A percentile compares a stretch with the other conserved stretches of the same genome.
Evolutionary conservation across 1,140 invertebrate genomes (phyloP).

Genomic region (Pemphigus obesinymphae): DNA sequence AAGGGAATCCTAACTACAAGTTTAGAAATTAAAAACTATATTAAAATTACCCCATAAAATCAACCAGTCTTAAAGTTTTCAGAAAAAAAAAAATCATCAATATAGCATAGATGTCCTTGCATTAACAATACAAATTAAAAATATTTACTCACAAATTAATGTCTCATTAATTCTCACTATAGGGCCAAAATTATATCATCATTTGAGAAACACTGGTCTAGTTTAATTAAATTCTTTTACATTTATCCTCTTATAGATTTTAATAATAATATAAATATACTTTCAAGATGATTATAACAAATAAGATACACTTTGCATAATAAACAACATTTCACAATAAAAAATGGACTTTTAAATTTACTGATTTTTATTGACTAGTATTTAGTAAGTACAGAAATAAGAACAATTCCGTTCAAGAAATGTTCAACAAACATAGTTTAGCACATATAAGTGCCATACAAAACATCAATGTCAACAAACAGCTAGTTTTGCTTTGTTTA

Average conservation of each 20-base stretch:
- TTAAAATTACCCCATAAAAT: slow-evolving; percentile 18
- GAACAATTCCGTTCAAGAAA: slow-evolving; percentile 6
- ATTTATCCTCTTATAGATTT: neutral
- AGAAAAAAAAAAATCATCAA: neutral
- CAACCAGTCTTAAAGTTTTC: slow-evolving; percentile 2
- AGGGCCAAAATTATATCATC: neutral
- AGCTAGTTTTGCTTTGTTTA: neutral
- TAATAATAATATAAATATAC: slow-evolving; percentile 11
- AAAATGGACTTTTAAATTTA: neutral
- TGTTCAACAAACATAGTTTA: slow-evolving; percentile 1
- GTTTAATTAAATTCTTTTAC: slow-evolving; percentile 9
- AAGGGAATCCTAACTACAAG: too few relatives aligned
- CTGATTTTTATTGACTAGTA: slow-evolving; percentile 23
- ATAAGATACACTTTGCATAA: neutral
- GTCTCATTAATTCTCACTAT: neutral
- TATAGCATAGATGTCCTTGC: neutral
- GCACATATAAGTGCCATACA: neutral
- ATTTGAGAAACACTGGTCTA: slow-evolving; percentile 37
- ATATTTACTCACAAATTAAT: neutral
- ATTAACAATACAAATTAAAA: slow-evolving; percentile 1
- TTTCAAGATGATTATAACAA: slow-evolving; percentile 21
- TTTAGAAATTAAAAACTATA: neutral
- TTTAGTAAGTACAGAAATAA: slow-evolving; percentile 37
- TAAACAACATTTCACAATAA: slow-evolving; percentile 3
- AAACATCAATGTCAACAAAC: neutral